phyloP scores from a whole-genome alignment of 2,113 vertebrate species.

The Meles meles region DNA sequence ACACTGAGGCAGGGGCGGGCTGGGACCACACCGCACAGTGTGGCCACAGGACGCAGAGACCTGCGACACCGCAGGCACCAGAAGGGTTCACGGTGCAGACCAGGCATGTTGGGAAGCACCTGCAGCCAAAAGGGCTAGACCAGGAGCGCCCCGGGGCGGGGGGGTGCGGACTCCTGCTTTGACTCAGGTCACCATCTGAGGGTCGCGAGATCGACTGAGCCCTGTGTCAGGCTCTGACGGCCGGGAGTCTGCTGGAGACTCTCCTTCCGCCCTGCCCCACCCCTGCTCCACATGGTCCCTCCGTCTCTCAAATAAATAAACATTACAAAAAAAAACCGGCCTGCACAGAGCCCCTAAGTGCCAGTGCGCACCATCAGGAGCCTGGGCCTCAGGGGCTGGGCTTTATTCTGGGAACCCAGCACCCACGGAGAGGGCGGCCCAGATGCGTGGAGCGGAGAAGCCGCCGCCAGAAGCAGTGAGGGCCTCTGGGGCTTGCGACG shows the following conservation, averaged over 20 bases:
- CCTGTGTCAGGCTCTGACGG: neutral
- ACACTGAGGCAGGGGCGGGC: fast-evolving
- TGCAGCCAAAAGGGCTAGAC: neutral
- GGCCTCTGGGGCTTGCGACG: neutral
- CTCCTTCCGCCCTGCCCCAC: neutral
- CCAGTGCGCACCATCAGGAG: fast-evolving
- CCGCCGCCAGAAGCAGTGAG: fast-evolving
- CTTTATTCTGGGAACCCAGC: neutral
- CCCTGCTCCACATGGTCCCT: neutral
- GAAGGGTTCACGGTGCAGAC: neutral
- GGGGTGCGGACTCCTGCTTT: neutral
- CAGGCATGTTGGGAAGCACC: neutral
- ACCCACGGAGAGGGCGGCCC: neutral
- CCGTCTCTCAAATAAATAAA: neutral
- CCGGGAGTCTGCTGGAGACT: neutral
- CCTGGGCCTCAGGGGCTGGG: neutral
- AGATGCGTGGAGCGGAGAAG: fast-evolving
- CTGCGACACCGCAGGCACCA: neutral
- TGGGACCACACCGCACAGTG: neutral
- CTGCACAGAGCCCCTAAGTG: neutral
- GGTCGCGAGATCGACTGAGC: neutral
- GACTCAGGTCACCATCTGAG: neutral
- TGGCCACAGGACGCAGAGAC: neutral
- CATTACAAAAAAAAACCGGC: neutral
- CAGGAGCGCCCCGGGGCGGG: neutral